A percentile compares a stretch with the other conserved stretches of the same genome.
Conservation (phyloP, 2,888 invertebrate genomes). For the Cephus sareptanus region DNA sequence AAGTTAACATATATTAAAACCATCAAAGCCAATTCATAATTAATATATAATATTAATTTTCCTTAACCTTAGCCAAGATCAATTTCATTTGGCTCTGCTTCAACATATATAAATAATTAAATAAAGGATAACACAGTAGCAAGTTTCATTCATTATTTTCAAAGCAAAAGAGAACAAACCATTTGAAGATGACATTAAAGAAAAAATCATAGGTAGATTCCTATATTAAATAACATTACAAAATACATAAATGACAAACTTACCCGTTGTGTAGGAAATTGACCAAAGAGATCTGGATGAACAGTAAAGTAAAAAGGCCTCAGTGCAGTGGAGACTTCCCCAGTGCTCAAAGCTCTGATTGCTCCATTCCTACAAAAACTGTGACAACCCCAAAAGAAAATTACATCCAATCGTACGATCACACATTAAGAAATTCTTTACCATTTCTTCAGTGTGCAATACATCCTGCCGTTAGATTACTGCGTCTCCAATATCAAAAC, state of each 20-base stretch:
- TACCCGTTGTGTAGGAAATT: slow-evolving; percentile 90
- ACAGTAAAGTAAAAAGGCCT: slow-evolving; percentile 95
- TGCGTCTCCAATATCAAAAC: background rate
- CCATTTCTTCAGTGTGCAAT: slow-evolving; percentile 67
- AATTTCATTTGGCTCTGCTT: too few relatives aligned
- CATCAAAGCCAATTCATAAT: too few relatives aligned
- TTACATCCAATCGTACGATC: slow-evolving; percentile 4
- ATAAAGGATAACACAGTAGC: too few relatives aligned
- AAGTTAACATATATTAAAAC: too few relatives aligned
- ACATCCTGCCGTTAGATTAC: slow-evolving; percentile 57
- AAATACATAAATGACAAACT: slow-evolving; percentile 37
- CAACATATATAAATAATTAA: too few relatives aligned
- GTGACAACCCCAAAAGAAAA: slow-evolving; percentile 25
- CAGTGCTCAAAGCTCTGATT: slow-evolving; percentile 72
- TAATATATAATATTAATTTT: too few relatives aligned
- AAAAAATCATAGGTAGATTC: background rate
- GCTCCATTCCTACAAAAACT: slow-evolving; percentile 55
- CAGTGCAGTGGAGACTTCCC: slow-evolving; percentile 89
- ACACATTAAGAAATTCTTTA: slow-evolving; percentile 34
- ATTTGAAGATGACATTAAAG: background rate
- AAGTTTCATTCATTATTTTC: too few relatives aligned
- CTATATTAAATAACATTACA: background rate
- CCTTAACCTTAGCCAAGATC: background rate
- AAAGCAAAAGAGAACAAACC: too few relatives aligned
- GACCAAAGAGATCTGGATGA: slow-evolving; percentile 95